Conservation (phyloP, 2,797 vertebrate genomes). For the Rhinella marina region DNA sequence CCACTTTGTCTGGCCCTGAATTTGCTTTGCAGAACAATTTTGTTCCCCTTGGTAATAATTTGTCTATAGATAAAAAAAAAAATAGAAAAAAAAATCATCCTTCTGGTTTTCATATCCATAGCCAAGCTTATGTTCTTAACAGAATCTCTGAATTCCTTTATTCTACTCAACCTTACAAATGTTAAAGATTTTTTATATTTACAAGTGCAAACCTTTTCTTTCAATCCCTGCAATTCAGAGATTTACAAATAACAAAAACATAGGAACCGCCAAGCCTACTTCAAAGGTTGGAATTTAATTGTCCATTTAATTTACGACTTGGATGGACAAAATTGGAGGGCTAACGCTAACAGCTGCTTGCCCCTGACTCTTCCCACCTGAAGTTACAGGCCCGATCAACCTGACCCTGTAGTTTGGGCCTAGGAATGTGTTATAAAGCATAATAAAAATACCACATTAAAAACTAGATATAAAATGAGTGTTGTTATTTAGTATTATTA, state of each 20-base stretch:
- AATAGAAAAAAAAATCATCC: slow-evolving; percentile 14
- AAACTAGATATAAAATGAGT: neutral
- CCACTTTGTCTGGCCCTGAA: slow-evolving; percentile 40
- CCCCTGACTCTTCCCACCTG: slow-evolving; percentile 30
- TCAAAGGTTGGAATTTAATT: slow-evolving; percentile 49
- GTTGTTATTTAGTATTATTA: no score
- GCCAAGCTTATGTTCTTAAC: slow-evolving; percentile 38
- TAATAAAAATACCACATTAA: neutral
- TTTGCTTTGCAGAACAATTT: slow-evolving; percentile 26
- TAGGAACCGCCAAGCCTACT: slow-evolving; percentile 12
- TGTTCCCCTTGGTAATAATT: slow-evolving; percentile 53
- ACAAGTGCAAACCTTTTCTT: slow-evolving; percentile 26
- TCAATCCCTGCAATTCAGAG: slow-evolving; percentile 3
- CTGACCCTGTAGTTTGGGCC: neutral
- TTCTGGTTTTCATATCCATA: neutral
- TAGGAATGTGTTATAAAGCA: neutral
- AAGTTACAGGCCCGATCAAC: slow-evolving; percentile 23
- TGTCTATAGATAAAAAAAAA: slow-evolving; percentile 32
- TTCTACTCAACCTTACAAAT: slow-evolving; percentile 9
- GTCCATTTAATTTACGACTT: slow-evolving; percentile 28
- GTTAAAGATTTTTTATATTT: slow-evolving; percentile 23
- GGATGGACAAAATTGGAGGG: slow-evolving; percentile 31
- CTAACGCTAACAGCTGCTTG: slow-evolving; percentile 9
- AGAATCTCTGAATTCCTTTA: slow-evolving; percentile 17
- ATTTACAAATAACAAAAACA: slow-evolving; percentile 39